Evolutionary conservation across 2,113 vertebrate genomes (phyloP).

Genomic region (Solea senegalensis): DNA sequence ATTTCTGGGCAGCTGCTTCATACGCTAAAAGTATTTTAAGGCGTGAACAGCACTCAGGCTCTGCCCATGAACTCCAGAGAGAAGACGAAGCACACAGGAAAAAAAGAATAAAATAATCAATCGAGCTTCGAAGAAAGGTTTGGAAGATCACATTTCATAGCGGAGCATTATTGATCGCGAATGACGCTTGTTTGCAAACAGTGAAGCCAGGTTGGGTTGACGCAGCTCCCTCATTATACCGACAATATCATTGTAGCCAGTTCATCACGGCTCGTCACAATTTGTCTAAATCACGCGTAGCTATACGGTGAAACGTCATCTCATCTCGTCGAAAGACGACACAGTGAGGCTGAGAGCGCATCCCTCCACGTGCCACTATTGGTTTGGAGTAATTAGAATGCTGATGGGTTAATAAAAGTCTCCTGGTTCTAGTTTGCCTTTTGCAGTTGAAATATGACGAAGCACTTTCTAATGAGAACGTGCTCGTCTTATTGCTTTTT

Average conservation of each 20-base stretch:
- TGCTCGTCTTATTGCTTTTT: conserved; percentile 68
- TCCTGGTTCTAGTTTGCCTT: conserved; percentile 51
- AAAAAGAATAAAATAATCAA: conserved; percentile 51
- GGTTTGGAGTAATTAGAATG: conserved; percentile 63
- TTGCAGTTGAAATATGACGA: conserved; percentile 71
- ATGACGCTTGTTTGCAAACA: conserved; percentile 73
- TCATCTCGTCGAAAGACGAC: conserved; percentile 32
- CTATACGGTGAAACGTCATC: conserved; percentile 22
- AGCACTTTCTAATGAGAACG: conserved; percentile 66
- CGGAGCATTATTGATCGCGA: conserved; percentile 63
- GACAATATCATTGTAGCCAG: conserved; percentile 39
- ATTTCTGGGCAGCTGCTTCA: no score
- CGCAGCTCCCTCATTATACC: conserved; percentile 40
- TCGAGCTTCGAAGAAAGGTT: conserved; percentile 40
- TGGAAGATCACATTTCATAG: conserved; percentile 57
- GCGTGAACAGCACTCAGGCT: conserved; percentile 1
- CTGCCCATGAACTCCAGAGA: conserved; percentile 33
- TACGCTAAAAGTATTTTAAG: neutral
- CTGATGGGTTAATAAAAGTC: conserved; percentile 72
- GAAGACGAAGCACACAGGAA: neutral
- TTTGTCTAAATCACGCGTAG: conserved; percentile 56
- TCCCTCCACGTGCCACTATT: conserved; percentile 43
- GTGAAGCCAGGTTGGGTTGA: conserved; percentile 43
- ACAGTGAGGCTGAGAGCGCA: conserved; percentile 27
- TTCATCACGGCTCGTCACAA: conserved; percentile 29